phyloP scores from a whole-genome alignment of 2,113 vertebrate genomes.

The Lepidothrix coronata region DNA sequence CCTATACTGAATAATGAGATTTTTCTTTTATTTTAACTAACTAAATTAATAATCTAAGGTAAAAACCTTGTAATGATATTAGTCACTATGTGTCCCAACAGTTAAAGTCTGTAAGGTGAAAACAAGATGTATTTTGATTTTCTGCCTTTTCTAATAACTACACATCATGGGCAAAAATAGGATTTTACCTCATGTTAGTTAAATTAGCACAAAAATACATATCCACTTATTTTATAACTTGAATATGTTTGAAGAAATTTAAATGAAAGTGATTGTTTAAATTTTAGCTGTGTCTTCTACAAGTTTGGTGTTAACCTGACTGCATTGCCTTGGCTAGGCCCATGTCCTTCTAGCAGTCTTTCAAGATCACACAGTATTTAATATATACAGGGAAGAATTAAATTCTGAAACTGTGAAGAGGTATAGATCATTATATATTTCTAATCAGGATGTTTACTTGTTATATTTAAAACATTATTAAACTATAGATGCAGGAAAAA shows the following conservation, averaged over 20 bases:
- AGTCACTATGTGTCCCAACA: background rate
- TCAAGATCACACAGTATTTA: background rate
- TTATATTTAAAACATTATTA: background rate
- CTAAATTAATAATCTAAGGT: background rate
- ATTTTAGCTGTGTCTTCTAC: background rate
- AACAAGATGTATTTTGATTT: background rate
- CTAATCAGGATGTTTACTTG: background rate
- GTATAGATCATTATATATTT: background rate
- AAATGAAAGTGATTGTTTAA: background rate
- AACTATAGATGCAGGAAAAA: background rate
- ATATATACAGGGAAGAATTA: background rate
- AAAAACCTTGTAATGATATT: background rate
- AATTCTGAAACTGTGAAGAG: background rate
- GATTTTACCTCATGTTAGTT: background rate
- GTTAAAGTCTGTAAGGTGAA: background rate
- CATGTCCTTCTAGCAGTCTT: background rate
- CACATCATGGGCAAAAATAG: background rate
- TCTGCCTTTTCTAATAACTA: background rate
- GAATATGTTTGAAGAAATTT: background rate
- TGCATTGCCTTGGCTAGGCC: fast-evolving
- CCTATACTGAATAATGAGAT: background rate
- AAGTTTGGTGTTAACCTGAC: background rate
- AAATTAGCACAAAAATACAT: background rate
- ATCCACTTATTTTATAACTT: background rate
- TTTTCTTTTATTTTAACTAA: background rate